Evolutionary conservation across 2,113 vertebrate species (phyloP).

Genomic region (Phodopus roborovskii): DNA sequence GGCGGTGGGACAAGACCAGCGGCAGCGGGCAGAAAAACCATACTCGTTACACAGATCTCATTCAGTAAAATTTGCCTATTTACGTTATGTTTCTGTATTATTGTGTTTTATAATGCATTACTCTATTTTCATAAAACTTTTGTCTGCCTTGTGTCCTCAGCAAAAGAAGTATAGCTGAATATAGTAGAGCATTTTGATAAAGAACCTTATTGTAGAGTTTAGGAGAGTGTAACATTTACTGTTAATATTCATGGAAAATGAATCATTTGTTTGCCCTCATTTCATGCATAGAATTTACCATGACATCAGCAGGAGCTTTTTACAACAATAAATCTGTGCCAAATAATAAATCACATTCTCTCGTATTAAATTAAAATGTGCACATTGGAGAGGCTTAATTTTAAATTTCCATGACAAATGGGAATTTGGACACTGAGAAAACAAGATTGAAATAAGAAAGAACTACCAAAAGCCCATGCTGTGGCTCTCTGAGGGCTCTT

Average conservation of each 20-base stretch:
- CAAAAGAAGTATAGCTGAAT: constrained; percentile 33
- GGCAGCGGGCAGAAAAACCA: too few relatives aligned
- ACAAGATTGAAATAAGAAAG: constrained; percentile 28
- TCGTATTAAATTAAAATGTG: constrained; percentile 61
- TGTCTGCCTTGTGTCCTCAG: background rate
- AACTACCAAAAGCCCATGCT: background rate
- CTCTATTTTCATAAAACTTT: background rate
- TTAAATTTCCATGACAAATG: constrained; percentile 74
- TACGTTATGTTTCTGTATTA: background rate
- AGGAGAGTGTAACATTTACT: constrained; percentile 48
- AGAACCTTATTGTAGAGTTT: background rate
- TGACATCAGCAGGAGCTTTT: constrained; percentile 66
- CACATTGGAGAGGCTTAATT: constrained; percentile 60
- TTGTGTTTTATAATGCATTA: background rate
- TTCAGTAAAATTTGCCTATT: background rate
- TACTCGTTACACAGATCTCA: background rate
- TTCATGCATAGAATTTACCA: constrained; percentile 69
- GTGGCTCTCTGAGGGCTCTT: background rate
- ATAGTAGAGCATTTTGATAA: constrained; percentile 51
- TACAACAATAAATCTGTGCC: constrained; percentile 67
- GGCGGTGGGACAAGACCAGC: too few relatives aligned
- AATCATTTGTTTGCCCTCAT: constrained; percentile 59
- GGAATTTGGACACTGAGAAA: constrained; percentile 54
- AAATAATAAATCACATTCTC: constrained; percentile 72
- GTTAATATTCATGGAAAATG: constrained; percentile 75